Percentiles rank a stretch among this genome's conserved stretches.
These are phyloP conservation scores for Neotragus pygmaeus DNA, from an alignment of 2,113 vertebrate species.

Conservation along the genomic window DNA sequence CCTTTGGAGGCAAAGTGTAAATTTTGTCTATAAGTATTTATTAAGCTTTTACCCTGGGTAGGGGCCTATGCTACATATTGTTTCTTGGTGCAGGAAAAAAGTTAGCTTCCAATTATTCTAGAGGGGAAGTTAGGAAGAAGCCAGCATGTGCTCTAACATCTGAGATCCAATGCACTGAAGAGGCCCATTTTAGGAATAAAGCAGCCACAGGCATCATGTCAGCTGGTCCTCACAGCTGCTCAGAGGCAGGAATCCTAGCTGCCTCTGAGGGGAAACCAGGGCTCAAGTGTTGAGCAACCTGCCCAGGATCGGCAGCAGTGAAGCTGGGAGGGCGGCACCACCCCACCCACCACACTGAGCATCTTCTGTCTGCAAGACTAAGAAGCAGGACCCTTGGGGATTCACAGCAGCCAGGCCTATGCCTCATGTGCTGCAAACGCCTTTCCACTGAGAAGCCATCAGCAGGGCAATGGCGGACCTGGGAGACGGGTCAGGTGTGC, in stretches of 20 bases:
- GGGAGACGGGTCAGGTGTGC: accelerated
- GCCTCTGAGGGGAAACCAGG: neutral
- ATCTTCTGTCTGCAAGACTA: neutral
- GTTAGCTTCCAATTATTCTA: neutral
- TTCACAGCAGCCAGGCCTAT: accelerated
- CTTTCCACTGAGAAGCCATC: accelerated
- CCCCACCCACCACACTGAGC: neutral
- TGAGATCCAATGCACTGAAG: accelerated
- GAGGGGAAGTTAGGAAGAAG: too few relatives aligned
- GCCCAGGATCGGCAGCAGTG: too few relatives aligned
- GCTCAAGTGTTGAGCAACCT: accelerated
- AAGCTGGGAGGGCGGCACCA: neutral
- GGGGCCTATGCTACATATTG: neutral
- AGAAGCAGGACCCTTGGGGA: neutral
- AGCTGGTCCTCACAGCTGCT: neutral
- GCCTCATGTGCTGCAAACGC: neutral
- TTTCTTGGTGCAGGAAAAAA: neutral
- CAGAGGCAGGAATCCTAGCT: accelerated
- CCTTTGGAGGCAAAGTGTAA: neutral
- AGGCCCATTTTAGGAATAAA: neutral
- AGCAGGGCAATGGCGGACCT: neutral
- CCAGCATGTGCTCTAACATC: neutral
- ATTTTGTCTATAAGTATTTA: neutral
- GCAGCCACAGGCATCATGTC: accelerated
- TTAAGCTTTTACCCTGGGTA: neutral